Evolutionary conservation across 2,888 invertebrate genomes (phyloP).

Genomic region (Reticulitermes lucifugus): DNA sequence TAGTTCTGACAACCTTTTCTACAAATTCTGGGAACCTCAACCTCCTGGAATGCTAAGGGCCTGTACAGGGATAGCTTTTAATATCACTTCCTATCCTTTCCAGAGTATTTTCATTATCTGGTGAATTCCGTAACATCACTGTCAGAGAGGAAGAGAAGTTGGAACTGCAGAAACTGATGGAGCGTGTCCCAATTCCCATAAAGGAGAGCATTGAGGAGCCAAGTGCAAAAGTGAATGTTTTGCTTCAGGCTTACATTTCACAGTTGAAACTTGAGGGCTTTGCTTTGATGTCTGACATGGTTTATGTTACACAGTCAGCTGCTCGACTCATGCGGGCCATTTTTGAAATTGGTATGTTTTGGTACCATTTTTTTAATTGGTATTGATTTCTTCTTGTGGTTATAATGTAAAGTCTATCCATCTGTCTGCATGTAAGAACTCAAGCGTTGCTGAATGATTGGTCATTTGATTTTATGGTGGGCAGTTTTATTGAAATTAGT

Average conservation of each 20-base stretch:
- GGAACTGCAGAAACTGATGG: slow-evolving; percentile 95
- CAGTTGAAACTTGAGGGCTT: slow-evolving; percentile 98
- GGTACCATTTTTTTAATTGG: no score
- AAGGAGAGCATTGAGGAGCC: slow-evolving; percentile 99
- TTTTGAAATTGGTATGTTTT: slow-evolving; percentile 81
- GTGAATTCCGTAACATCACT: slow-evolving; percentile 93
- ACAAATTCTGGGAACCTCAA: no score
- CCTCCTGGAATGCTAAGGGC: no score
- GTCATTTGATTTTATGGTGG: no score
- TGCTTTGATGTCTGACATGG: slow-evolving; percentile 99
- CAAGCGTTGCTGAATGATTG: no score
- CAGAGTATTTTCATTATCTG: slow-evolving; percentile 96
- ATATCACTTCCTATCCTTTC: background rate
- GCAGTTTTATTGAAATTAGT: no score
- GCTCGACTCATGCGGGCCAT: slow-evolving; percentile 95
- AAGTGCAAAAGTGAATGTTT: slow-evolving; percentile 94
- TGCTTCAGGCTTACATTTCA: slow-evolving; percentile 97
- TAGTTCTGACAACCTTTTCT: no score
- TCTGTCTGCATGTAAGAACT: no score
- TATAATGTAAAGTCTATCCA: no score
- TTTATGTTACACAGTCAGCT: slow-evolving; percentile 98
- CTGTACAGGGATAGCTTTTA: no score
- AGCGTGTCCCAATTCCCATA: slow-evolving; percentile 97
- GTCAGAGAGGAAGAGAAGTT: slow-evolving; percentile 97
- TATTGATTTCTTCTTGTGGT: no score